phyloP scores from a whole-genome alignment of 2,113 vertebrate genomes.

The Dicerorhinus sumatrensis region DNA sequence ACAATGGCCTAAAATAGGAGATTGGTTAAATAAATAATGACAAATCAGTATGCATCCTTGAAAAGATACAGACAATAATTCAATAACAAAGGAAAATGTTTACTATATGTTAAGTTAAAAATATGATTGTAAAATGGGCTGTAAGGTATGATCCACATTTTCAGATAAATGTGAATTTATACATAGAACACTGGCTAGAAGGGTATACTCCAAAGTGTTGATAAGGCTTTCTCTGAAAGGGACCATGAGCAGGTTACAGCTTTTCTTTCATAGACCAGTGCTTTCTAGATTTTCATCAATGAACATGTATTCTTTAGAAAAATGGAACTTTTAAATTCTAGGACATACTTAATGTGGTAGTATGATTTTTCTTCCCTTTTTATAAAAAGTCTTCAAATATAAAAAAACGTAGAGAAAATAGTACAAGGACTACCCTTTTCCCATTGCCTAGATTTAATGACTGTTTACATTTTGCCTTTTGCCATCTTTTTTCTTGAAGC shows the following conservation, averaged over 20 bases:
- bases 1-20: neutral
- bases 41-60: conserved; percentile 6
- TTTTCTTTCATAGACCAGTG: neutral
- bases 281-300: neutral
- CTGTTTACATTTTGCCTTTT: conserved; percentile 18
- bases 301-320: conserved; percentile 6
- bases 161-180: neutral
- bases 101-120: neutral
- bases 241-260: neutral
- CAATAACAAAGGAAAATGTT: neutral
- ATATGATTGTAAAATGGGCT: neutral
- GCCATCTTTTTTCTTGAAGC: neutral
- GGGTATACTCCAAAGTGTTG: neutral
- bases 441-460: neutral
- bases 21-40: conserved; percentile 31
- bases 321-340: neutral
- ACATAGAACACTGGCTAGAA: neutral
- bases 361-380: neutral
- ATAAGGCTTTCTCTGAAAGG: neutral
- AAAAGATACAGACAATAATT: conserved; percentile 20
- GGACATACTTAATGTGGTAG: neutral
- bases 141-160: neutral
- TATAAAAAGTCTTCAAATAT: neutral
- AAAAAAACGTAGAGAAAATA: neutral
- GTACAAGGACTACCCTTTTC: neutral